Conservation (phyloP, 2,888 invertebrate genomes). For the Leptinotarsa haldemani region DNA sequence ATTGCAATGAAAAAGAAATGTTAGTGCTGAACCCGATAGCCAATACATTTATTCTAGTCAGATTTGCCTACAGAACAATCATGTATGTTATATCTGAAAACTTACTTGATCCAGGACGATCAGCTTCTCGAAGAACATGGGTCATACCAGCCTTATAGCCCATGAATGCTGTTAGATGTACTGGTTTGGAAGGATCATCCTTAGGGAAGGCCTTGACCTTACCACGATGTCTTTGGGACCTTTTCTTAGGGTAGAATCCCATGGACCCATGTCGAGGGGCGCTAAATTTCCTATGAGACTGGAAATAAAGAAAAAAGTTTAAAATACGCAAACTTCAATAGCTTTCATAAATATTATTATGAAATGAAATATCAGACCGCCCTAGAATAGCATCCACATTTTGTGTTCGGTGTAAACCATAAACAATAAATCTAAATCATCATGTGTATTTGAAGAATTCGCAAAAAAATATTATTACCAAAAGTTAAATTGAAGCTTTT, state of each 20-base stretch:
- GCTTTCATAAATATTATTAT: not conserved
- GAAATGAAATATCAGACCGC: constrained; percentile 73
- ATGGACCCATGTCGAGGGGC: constrained; percentile 99
- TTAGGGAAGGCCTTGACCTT: constrained; percentile 99
- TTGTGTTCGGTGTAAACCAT: constrained; percentile 75
- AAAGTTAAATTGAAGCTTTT: no score
- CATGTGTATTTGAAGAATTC: constrained; percentile 61
- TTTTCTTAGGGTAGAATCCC: constrained; percentile 99
- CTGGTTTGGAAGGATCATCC: constrained; percentile 95
- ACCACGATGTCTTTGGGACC: constrained; percentile 95
- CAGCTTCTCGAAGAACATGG: constrained; percentile 98
- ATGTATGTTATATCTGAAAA: constrained; percentile 54
- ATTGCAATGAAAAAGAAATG: no score
- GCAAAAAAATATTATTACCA: not conserved
- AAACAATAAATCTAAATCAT: constrained; percentile 74
- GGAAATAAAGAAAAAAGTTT: not conserved
- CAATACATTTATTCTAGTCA: not conserved
- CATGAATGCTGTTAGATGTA: constrained; percentile 97
- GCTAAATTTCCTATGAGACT: constrained; percentile 99
- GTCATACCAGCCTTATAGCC: constrained; percentile 99
- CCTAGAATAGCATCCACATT: constrained; percentile 77
- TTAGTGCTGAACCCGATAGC: no score
- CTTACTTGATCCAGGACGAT: constrained; percentile 98
- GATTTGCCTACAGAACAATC: not conserved
- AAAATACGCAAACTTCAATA: not conserved